Conservation (phyloP, 1,140 invertebrate species). For the Plodia interpunctella region DNA sequence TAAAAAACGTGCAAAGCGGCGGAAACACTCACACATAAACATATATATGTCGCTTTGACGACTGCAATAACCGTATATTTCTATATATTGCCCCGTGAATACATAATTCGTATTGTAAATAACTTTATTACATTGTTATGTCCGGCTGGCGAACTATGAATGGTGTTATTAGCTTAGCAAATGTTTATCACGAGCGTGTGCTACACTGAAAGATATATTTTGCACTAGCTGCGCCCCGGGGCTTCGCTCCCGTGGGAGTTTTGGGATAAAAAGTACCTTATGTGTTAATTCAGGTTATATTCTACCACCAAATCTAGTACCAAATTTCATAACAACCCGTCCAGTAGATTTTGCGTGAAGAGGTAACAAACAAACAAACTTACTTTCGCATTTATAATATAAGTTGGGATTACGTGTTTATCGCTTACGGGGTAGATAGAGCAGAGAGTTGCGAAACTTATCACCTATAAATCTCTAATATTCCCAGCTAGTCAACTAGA, state of each 20-base stretch:
- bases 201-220: conserved; percentile 17
- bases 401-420: no score
- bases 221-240: no score
- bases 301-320: no score
- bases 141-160: conserved; percentile 38
- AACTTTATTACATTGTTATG: conserved; percentile 30
- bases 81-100: not conserved
- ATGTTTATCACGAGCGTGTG: conserved; percentile 27
- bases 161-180: conserved; percentile 44
- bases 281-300: no score
- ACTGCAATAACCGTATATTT: conserved; percentile 1
- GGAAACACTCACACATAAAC: not conserved
- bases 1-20: not conserved
- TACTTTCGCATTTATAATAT: no score
- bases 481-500: not conserved
- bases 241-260: no score
- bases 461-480: not conserved
- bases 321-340: no score
- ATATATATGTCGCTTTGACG: not conserved
- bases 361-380: no score
- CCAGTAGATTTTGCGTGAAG: no score
- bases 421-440: no score
- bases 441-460: no score
- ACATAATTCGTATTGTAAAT: conserved; percentile 15
- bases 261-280: no score